Conservation (phyloP, 2,888 invertebrate genomes). For the Ditylenchus weischeri region DNA sequence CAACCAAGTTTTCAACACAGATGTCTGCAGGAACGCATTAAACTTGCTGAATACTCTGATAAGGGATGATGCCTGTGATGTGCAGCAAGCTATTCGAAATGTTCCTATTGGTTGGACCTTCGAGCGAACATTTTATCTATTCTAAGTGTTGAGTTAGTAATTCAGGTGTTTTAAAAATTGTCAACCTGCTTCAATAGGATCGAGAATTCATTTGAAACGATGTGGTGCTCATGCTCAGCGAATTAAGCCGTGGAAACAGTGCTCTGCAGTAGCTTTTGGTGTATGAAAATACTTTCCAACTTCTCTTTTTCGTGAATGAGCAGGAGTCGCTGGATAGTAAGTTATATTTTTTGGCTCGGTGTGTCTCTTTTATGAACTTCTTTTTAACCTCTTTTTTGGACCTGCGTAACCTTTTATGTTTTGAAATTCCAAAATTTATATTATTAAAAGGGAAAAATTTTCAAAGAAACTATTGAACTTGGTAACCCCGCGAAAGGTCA, state of each 20-base stretch:
- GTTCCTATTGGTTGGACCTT: slow-evolving; percentile 85
- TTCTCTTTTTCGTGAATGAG: slow-evolving; percentile 84
- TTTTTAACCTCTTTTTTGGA: too few relatives aligned
- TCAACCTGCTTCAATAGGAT: slow-evolving; percentile 71
- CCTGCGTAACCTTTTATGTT: too few relatives aligned
- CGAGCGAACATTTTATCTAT: slow-evolving; percentile 30
- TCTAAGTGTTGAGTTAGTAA: background rate
- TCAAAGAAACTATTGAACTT: too few relatives aligned
- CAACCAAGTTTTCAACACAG: background rate
- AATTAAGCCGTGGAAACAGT: slow-evolving; percentile 87
- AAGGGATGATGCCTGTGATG: slow-evolving; percentile 70
- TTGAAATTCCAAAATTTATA: too few relatives aligned
- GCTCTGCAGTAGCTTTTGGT: slow-evolving; percentile 94
- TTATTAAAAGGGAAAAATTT: too few relatives aligned
- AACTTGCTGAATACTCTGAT: slow-evolving; percentile 78
- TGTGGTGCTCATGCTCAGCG: slow-evolving; percentile 81
- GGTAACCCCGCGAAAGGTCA: too few relatives aligned
- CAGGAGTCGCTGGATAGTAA: slow-evolving; percentile 82
- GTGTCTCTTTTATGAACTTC: background rate
- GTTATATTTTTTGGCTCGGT: slow-evolving; percentile 59
- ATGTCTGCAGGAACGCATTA: slow-evolving; percentile 31
- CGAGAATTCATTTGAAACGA: slow-evolving; percentile 69
- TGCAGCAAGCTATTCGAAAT: slow-evolving; percentile 64
- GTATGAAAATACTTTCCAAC: slow-evolving; percentile 96
- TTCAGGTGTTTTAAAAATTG: background rate